Evolutionary conservation across 2,797 vertebrate genomes (phyloP).

Genomic region (Pantherophis alleghaniensis): DNA sequence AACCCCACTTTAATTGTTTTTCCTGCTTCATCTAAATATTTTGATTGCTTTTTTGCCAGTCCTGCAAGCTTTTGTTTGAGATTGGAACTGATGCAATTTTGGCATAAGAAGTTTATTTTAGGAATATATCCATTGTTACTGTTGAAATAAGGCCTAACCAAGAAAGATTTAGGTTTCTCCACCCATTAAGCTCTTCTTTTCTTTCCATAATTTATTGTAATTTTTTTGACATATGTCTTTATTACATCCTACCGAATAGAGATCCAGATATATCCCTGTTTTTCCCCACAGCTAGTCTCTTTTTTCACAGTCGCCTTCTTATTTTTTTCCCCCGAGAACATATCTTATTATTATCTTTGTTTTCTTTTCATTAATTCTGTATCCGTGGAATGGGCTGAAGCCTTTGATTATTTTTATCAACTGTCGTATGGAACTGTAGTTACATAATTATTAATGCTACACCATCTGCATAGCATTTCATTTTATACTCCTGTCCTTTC

Average conservation of each 20-base stretch:
- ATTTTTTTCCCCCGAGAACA: rapidly evolving
- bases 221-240: background rate
- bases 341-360: background rate
- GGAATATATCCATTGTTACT: background rate
- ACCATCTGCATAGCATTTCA: background rate
- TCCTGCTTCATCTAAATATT: background rate
- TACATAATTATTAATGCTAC: background rate
- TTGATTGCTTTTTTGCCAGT: background rate
- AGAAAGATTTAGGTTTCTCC: background rate
- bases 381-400: background rate
- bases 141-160: background rate
- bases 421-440: background rate
- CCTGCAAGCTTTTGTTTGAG: background rate
- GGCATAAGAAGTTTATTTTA: background rate
- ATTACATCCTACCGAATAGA: background rate
- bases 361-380: background rate
- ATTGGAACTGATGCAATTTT: background rate
- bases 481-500: background rate
- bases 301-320: background rate
- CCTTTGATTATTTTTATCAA: background rate
- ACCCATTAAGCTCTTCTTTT: background rate
- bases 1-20: background rate
- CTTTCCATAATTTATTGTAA: background rate
- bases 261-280: background rate
- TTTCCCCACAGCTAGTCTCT: background rate